Evolutionary conservation across 92 coral and sea anemone genomes (phyloP), one percentile per base, ranked within the genome.

Genomic region (Porites rus): DNA sequence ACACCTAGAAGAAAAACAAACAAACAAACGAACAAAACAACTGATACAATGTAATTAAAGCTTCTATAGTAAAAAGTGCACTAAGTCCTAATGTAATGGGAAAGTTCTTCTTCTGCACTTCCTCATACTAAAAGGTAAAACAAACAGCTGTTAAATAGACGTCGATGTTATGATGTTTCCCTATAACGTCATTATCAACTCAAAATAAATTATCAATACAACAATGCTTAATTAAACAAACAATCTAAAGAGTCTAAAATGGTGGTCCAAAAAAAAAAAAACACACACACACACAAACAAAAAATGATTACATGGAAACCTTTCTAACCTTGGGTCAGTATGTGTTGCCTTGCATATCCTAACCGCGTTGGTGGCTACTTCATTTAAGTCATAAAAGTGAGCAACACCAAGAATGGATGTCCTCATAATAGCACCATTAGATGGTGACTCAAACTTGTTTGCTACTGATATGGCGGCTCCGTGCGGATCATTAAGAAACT

Each of bases 341-440:
- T 96, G 98, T 8, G 99, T 96, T 28, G 98, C 81, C 77, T 95
- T 96, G 80, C 98, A 96, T 50, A 95, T 96, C 86, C 99, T 90
- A 51, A 90, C 89, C 17, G 99, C 99, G 82, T 96, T 96, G 31
- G 94, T 81, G 43, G 95, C 89, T 51, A 95, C 96, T 75, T 96
- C 99, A 76, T 91, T 86, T 72, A 96, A 76, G 89, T 95, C 94
- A 84, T 95, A 88, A 78, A 96, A 96, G 82, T 96, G 98, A 28
- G 98, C 90, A 52, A 96, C 84, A 38, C 99, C 98, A 56, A 96
- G 91, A 50, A 93, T 79, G 21, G 99, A 94, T 14, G 94, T 90
- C 86, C 99, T 92, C 98, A 95, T 92, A 20, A 96, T 92, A 43
- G 98, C 99, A 63, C 97, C 99, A 87, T 96, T 96, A 10, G 99